phyloP scores from a whole-genome alignment of 2,797 vertebrate genomes.

The Eremophila alpestris region DNA sequence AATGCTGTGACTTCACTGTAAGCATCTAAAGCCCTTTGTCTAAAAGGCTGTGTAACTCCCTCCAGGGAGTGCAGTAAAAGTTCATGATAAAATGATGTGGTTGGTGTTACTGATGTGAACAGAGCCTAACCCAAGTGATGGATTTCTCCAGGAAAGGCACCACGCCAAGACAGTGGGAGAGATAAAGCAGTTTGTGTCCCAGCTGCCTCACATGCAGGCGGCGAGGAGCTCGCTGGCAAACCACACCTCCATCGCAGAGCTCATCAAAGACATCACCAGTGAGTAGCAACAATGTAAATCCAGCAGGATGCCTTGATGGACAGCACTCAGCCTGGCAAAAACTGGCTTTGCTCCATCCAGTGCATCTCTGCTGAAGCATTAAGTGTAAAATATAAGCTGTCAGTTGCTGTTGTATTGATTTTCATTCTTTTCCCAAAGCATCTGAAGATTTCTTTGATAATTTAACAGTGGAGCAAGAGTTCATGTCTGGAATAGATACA shows the following conservation, averaged over 20 bases:
- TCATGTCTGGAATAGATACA: slow-evolving; percentile 98
- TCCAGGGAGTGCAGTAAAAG: not conserved
- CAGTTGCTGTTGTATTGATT: not conserved
- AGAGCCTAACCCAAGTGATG: not conserved
- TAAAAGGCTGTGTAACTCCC: not conserved
- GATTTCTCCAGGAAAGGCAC: slow-evolving; percentile 87
- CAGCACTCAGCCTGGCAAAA: not conserved
- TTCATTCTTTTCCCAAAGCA: slow-evolving; percentile 76
- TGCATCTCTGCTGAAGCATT: not conserved
- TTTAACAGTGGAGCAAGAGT: slow-evolving; percentile 97
- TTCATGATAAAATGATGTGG: not conserved
- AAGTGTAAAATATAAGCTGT: not conserved
- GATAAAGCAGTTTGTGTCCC: slow-evolving; percentile 98
- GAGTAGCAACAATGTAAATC: slow-evolving; percentile 24
- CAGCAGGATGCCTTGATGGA: not conserved
- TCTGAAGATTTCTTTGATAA: slow-evolving; percentile 98
- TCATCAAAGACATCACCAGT: slow-evolving; percentile 98
- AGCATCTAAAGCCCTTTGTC: not conserved
- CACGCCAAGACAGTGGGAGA: slow-evolving; percentile 97
- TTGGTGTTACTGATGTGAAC: not conserved
- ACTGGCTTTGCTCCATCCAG: not conserved
- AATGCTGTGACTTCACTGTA: not conserved
- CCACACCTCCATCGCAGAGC: slow-evolving; percentile 96
- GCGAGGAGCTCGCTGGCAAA: slow-evolving; percentile 94
- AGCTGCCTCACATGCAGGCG: slow-evolving; percentile 98